A percentile compares a stretch with the other conserved stretches of the same genome.
Conservation (phyloP, 2,888 invertebrate species). For the Nomada fabriciana region DNA sequence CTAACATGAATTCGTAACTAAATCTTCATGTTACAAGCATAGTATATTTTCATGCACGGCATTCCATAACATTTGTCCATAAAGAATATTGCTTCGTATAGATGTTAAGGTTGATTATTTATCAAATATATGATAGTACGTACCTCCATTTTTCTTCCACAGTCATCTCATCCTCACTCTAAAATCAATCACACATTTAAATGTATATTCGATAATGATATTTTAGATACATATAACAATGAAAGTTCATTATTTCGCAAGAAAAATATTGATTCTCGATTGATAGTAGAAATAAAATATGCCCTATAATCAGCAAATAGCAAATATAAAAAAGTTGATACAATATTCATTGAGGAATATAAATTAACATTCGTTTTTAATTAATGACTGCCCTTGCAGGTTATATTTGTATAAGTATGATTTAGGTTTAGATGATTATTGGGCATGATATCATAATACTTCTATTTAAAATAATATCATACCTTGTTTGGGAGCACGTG, state of each 20-base stretch:
- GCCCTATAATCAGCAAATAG: neutral
- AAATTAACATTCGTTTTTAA: conserved; percentile 17
- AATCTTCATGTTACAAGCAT: neutral
- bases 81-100: neutral
- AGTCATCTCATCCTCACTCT: conserved; percentile 91
- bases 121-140: conserved; percentile 7
- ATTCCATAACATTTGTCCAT: neutral
- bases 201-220: neutral
- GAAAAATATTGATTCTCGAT: neutral
- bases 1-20: neutral
- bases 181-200: conserved; percentile 74
- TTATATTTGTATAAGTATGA: conserved; percentile 58
- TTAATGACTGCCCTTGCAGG: conserved; percentile 53
- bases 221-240: neutral
- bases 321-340: neutral
- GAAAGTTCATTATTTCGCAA: neutral
- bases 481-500: conserved; percentile 78
- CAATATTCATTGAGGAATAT: conserved; percentile 6
- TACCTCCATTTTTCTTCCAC: conserved; percentile 91
- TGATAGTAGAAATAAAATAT: neutral
- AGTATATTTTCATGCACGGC: neutral
- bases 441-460: neutral
- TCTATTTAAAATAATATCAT: conserved; percentile 23
- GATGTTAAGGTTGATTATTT: neutral
- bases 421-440: conserved; percentile 7